phyloP scores from a whole-genome alignment of 2,888 invertebrate genomes.

The Adineta ricciae region DNA sequence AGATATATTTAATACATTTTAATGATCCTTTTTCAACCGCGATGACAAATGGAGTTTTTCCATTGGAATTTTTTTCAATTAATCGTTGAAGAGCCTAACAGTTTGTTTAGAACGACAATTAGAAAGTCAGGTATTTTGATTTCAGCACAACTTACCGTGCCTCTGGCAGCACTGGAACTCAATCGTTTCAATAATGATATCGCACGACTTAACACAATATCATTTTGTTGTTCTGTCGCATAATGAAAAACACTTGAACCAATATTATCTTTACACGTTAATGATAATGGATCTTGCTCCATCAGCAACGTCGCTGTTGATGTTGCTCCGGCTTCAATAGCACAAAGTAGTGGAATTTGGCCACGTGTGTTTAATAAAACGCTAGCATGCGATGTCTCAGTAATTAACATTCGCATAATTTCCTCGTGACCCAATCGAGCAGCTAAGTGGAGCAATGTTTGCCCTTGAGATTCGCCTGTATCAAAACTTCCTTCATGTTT shows the following conservation, averaged over 20 bases:
- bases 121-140: neutral
- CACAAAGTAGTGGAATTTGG: conserved; percentile 13
- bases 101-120: too few relatives aligned
- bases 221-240: conserved; percentile 1
- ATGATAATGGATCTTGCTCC: conserved; percentile 19
- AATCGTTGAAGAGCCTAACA: neutral
- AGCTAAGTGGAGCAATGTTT: conserved; percentile 6
- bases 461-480: neutral
- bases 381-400: neutral
- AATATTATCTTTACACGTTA: conserved; percentile 15
- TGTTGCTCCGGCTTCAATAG: conserved; percentile 17
- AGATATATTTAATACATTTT: neutral
- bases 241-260: neutral
- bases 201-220: neutral
- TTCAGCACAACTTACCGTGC: neutral
- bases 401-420: conserved; percentile 1
- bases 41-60: conserved; percentile 18
- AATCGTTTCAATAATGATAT: conserved; percentile 16
- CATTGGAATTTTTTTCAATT: neutral
- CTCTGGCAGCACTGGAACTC: neutral
- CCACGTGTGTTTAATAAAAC: neutral
- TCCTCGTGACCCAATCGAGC: conserved; percentile 9
- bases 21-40: neutral
- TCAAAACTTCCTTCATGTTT: neutral
- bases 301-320: conserved; percentile 8